A percentile compares a stretch with the other conserved stretches of the same genome.
Evolutionary conservation across 2,888 invertebrate genomes (phyloP).

Genomic region (Toxonevra muliebris): DNA sequence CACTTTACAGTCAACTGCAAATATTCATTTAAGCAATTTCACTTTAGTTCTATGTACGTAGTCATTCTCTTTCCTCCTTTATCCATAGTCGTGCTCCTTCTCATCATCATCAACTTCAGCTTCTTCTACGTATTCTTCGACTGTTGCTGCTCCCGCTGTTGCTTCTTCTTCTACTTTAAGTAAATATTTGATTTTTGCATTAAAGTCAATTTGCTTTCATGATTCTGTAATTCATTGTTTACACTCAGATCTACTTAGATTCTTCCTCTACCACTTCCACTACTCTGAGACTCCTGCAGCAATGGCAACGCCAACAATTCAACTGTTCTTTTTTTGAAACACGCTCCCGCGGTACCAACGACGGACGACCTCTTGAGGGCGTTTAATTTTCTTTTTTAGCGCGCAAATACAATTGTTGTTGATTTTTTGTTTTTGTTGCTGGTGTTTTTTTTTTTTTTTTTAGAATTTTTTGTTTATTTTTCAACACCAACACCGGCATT

Average conservation of each 20-base stretch:
- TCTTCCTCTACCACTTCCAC: constrained; percentile 9
- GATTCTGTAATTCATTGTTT: constrained; percentile 66
- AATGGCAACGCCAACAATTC: no score
- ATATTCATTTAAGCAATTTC: constrained; percentile 19
- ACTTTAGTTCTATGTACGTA: neutral
- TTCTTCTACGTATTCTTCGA: constrained; percentile 20
- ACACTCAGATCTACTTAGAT: constrained; percentile 38
- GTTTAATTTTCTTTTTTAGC: constrained; percentile 25
- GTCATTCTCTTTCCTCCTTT: constrained; percentile 5
- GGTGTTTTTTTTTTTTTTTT: constrained; percentile 11
- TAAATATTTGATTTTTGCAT: constrained; percentile 66
- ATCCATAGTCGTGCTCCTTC: constrained; percentile 26
- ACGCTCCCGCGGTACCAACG: neutral
- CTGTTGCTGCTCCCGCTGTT: neutral
- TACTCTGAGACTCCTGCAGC: neutral
- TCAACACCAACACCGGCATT: constrained; percentile 12
- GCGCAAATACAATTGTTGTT: neutral
- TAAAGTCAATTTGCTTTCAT: constrained; percentile 66
- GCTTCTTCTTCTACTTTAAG: constrained; percentile 45
- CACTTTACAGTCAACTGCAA: neutral
- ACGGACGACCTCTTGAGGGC: constrained; percentile 24
- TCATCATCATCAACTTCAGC: constrained; percentile 12
- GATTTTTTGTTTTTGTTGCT: neutral
- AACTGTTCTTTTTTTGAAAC: no score
- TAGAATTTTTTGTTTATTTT: constrained; percentile 51